Conservation (phyloP, 2,888 invertebrate species). For the Campoplex nolae region DNA sequence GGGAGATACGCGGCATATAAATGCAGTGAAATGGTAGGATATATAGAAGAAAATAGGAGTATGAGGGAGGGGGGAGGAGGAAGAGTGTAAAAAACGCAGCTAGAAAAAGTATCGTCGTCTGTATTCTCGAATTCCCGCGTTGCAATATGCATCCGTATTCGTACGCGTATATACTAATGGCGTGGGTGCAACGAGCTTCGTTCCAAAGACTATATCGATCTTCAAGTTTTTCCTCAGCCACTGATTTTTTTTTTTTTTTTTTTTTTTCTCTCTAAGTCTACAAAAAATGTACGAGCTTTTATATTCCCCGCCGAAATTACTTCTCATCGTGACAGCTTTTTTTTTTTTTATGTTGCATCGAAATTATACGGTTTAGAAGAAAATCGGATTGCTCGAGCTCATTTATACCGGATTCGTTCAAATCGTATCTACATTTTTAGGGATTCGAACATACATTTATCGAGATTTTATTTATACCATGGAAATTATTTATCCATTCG, state of each 20-base stretch:
- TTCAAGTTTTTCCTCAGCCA: slow-evolving; percentile 72
- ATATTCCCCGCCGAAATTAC: not conserved
- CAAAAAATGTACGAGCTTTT: not conserved
- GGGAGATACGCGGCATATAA: slow-evolving; percentile 39
- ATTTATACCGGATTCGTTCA: too few species aligned
- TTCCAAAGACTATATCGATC: slow-evolving; percentile 81
- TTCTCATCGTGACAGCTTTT: not conserved
- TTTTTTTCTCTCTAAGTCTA: not conserved
- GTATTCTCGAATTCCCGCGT: slow-evolving; percentile 39
- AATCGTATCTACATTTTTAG: not conserved
- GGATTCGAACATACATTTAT: not conserved
- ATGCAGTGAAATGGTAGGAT: slow-evolving; percentile 21
- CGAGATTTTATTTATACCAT: not conserved
- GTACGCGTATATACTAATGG: slow-evolving; percentile 56
- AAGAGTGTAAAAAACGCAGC: slow-evolving; percentile 46
- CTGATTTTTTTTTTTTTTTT: slow-evolving; percentile 36
- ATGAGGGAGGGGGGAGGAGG: slow-evolving; percentile 33
- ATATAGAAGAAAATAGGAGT: slow-evolving; percentile 4
- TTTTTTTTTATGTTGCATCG: too few species aligned
- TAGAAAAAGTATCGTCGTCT: slow-evolving; percentile 42
- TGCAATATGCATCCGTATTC: slow-evolving; percentile 22
- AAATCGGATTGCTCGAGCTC: too few species aligned
- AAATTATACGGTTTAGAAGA: too few species aligned
- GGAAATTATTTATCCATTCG: not conserved
- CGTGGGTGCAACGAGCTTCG: slow-evolving; percentile 78